Conservation (phyloP, 2,113 vertebrate species). For the Austrofundulus limnaeus region DNA sequence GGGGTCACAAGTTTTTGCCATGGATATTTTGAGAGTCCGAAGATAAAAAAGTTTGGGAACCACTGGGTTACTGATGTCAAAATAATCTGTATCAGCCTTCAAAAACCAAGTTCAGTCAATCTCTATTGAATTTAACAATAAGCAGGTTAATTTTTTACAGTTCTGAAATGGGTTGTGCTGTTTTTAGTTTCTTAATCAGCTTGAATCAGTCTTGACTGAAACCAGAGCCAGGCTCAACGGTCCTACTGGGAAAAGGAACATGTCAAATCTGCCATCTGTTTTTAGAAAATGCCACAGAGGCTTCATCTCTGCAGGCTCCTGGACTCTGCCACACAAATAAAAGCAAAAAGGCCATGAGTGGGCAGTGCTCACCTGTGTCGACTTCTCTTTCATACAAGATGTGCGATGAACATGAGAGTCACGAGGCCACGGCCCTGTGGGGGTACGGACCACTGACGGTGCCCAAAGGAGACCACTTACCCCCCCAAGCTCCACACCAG, state of each 20-base stretch:
- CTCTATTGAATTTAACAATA: too few relatives aligned
- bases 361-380: conserved; percentile 86
- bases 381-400: conserved; percentile 93
- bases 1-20: too few relatives aligned
- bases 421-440: conserved; percentile 91
- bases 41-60: too few relatives aligned
- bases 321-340: not conserved
- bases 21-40: too few relatives aligned
- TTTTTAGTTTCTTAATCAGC: too few relatives aligned
- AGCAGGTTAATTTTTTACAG: too few relatives aligned
- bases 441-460: conserved; percentile 91
- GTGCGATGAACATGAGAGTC: conserved; percentile 86
- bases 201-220: not conserved
- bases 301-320: not conserved
- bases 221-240: not conserved
- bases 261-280: not conserved
- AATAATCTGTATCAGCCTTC: too few relatives aligned
- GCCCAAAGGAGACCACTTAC: conserved; percentile 87
- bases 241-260: not conserved
- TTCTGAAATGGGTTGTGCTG: too few relatives aligned
- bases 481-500: conserved; percentile 80
- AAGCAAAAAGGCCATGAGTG: not conserved
- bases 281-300: not conserved
- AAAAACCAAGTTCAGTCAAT: too few relatives aligned
- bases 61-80: too few relatives aligned